phyloP scores from a whole-genome alignment of 1,140 invertebrate species.

The Mylabris phalerata region DNA sequence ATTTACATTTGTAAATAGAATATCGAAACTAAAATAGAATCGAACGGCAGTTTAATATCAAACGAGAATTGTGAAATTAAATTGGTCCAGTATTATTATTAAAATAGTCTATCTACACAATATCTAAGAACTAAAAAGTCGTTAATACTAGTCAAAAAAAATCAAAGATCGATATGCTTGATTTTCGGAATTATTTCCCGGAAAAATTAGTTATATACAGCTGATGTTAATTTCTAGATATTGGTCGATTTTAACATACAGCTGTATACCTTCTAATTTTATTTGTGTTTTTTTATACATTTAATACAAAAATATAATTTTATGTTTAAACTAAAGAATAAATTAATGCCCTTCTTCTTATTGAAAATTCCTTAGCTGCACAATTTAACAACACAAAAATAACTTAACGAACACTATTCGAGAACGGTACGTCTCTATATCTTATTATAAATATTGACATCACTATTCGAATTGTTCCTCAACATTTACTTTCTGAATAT shows the following conservation, averaged over 20 bases:
- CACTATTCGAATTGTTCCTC: conserved; percentile 6
- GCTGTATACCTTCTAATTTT: not conserved
- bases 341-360: conserved; percentile 4
- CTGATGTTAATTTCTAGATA: conserved; percentile 4
- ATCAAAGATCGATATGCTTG: conserved; percentile 6
- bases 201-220: not conserved
- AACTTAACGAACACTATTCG: not conserved
- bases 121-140: no score
- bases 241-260: conserved; percentile 10
- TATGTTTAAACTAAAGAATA: not conserved
- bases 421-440: no score
- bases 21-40: not conserved
- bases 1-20: conserved; percentile 6
- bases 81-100: conserved; percentile 19
- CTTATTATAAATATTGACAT: conserved; percentile 15
- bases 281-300: no score
- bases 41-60: not conserved
- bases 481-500: not conserved
- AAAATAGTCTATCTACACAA: conserved; percentile 6
- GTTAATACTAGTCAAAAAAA: no score
- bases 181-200: not conserved
- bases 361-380: no score
- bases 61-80: conserved; percentile 6
- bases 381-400: no score
- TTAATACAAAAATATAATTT: not conserved